Conservation (phyloP, 2,797 vertebrate species). For the Lepilemur septentrionalis region DNA sequence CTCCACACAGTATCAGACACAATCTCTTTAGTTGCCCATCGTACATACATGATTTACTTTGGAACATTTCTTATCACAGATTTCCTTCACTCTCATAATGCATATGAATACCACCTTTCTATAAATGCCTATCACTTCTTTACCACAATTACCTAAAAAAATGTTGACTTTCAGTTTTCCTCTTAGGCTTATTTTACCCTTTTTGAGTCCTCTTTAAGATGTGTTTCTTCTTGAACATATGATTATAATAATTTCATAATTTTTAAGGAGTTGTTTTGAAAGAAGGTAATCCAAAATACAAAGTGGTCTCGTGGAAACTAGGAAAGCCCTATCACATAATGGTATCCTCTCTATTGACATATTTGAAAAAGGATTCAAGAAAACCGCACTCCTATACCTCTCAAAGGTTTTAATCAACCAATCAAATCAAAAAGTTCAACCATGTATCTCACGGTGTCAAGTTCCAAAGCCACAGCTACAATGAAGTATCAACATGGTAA, state of each 20-base stretch:
- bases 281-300: background rate
- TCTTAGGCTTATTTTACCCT: background rate
- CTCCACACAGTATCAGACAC: background rate
- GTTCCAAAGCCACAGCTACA: background rate
- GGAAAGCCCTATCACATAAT: background rate
- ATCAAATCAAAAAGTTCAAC: background rate
- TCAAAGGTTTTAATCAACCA: background rate
- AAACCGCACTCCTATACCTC: background rate
- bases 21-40: background rate
- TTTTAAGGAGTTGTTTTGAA: background rate
- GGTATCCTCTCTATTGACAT: background rate
- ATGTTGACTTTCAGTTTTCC: background rate
- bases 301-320: background rate
- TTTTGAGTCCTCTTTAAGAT: conserved; percentile 6
- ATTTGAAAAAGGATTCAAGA: background rate
- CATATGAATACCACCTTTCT: background rate
- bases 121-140: background rate
- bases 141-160: background rate
- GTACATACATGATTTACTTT: background rate
- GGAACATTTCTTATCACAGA: background rate
- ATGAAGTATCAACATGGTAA: background rate
- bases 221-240: background rate
- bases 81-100: background rate
- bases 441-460: background rate
- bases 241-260: background rate